phyloP scores from a whole-genome alignment of 1,140 invertebrate species.

The Temnothorax curvispinosus region DNA sequence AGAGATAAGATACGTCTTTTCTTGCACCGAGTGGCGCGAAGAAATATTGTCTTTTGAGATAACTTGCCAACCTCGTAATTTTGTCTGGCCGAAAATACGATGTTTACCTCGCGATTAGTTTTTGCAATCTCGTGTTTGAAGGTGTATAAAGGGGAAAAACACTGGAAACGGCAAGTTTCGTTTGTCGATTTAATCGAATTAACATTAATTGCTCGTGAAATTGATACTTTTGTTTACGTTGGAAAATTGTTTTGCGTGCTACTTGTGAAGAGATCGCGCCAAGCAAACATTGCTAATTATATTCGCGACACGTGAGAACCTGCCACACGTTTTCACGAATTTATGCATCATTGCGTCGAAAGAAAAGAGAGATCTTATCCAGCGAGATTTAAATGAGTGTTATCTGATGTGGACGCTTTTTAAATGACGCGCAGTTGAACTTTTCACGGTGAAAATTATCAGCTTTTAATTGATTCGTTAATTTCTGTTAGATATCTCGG shows the following conservation, averaged over 20 bases:
- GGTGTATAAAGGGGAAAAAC: no score
- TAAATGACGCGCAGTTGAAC: background rate
- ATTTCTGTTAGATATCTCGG: background rate
- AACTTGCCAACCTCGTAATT: background rate
- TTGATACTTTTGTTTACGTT: background rate
- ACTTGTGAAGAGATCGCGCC: background rate
- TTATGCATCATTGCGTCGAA: background rate
- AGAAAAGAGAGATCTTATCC: constrained; percentile 1
- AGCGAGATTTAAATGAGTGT: background rate
- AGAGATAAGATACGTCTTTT: constrained; percentile 27
- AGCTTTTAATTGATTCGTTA: background rate
- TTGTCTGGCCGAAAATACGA: background rate
- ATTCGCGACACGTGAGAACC: no score
- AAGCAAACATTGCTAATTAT: background rate
- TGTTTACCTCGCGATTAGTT: background rate
- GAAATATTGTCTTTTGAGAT: constrained; percentile 20
- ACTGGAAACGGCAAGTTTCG: background rate
- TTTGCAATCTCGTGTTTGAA: background rate
- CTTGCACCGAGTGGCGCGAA: background rate
- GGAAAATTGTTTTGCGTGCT: background rate
- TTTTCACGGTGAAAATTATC: background rate
- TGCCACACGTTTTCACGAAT: background rate
- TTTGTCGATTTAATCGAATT: background rate
- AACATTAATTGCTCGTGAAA: background rate
- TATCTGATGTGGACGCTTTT: background rate